Base-by-base conservation (phyloP, 2,797 vertebrate genomes). In the Dicrostonyx torquatus region DNA sequence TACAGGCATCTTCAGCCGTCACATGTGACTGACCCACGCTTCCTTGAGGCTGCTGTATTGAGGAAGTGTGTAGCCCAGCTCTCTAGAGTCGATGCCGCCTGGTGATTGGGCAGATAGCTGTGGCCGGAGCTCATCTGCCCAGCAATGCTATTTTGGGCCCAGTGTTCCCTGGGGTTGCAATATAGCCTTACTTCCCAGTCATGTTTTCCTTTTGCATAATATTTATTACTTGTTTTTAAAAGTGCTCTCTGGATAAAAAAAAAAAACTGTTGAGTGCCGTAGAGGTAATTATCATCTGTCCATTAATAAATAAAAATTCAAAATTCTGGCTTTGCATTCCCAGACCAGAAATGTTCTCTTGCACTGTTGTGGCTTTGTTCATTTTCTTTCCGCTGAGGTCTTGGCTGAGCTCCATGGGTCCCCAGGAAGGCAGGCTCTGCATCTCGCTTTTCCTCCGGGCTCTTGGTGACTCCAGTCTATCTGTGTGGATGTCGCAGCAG, bases 111-210 rank as follows among this genome's bases (percentile, higher is more conserved):
- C 12, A 18, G 62, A n/a, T 97, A 98, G 98, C 50, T 73, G 53
- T 26, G 75, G 98, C 98, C 98, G 97, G 95, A 95, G 97, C 98
- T 94, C 93, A 99, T 98, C 98, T 99, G 98, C 98, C 97, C 98
- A 98, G 98, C 98, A 98, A 98, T 97, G 97, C 98, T 98, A 98
- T 97, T 98, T 58, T 97, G 97, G 98, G 97, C 98, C 98, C 97
- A 96, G 97, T 97, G 97, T 98, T 98, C 97, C 97, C 31, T 6
- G 6, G 62, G 92, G 77, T 68, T 91, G 93, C 43, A 60, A 29
- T 92, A 89, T 10, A 95, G 95, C 95, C 93, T 78, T 26, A 66
- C 40, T 93, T 87, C 43, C 85, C 96, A 95, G 94, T 96, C 70
- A 34, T 37, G 11, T 31, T 50, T 93, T 94, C 60, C 34, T 89